Evolutionary conservation across 2,113 vertebrate species (phyloP), one percentile per base, ranked within the genome.

Genomic region (Aleadryas rufinucha): DNA sequence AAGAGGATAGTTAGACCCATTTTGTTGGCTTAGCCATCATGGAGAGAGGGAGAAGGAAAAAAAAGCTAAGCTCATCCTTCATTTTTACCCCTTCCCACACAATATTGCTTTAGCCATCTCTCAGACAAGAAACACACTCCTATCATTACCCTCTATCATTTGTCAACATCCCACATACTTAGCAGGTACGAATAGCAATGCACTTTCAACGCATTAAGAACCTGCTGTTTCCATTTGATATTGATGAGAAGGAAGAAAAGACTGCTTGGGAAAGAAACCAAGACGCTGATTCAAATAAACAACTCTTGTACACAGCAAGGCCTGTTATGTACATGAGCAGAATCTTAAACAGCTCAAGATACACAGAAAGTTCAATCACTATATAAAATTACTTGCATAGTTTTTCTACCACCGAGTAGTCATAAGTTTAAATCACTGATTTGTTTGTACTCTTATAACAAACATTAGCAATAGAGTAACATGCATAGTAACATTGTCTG

Each of bases 1-100:
- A 86, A 56, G 17, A 84, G 59, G 33, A 68, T 1, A 68, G 59
- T 16, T 9, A 45, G 20, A 80, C 3, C 37, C 11, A 60, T 63
- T 59, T 65, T 90, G 42, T 23, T 31, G 8, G 11, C 19, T 35
- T 69, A 45, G 9, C 26, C 18, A 69, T 5, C 13, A 35, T 1
- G 5, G 8, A 6, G 1, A 3, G 1, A 6, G 3, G 6, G 4
- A 2, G 0, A 8, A 28, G 54, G 7, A 6, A 8, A 21, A 66
- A 39, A 69, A 69, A 69, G 26, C 10, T 76, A 79, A 72, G n/a
- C 16, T 57, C 31, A 90, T 69, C 22, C 4, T 47, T 90, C 11
- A 47, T 54, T 84, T 75, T 79, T 19, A 70, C 13, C 42, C 41
- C 23, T 15, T 72, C 52, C 39, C 16, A 52, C 47, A 49, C 17